Conservation (phyloP, 2,888 invertebrate genomes). For the Dichetophora obliterata region DNA sequence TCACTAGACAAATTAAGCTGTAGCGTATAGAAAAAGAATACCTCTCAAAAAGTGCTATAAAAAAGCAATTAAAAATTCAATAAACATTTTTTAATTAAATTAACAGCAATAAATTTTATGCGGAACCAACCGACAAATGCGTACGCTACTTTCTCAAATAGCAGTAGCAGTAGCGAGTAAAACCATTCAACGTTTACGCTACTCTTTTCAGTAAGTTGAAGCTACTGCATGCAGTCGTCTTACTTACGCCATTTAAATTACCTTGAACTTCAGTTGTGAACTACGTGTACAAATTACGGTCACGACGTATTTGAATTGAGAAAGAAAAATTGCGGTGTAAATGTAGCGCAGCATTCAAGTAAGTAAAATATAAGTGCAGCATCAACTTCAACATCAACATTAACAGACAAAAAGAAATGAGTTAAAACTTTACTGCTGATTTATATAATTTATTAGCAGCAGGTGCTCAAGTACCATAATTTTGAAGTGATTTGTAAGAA, state of each 20-base stretch:
- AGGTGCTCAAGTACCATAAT: conserved; percentile 21
- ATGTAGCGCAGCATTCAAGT: background rate
- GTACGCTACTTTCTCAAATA: too few species aligned
- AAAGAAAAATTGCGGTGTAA: background rate
- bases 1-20: too few species aligned
- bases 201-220: background rate
- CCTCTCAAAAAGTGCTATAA: too few species aligned
- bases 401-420: background rate
- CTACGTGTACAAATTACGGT: conserved; percentile 12
- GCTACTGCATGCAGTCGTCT: background rate
- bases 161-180: too few species aligned
- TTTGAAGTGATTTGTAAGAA: background rate
- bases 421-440: background rate
- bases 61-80: too few species aligned
- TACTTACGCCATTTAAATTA: background rate
- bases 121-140: too few species aligned
- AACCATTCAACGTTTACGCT: too few species aligned
- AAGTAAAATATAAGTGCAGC: too few species aligned
- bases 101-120: too few species aligned
- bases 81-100: too few species aligned
- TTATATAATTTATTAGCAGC: conserved; percentile 19
- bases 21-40: too few species aligned
- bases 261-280: conserved; percentile 14
- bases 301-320: background rate
- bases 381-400: background rate